Conservation (phyloP, 2,888 invertebrate species). For the Macrosoma leucophasiata region DNA sequence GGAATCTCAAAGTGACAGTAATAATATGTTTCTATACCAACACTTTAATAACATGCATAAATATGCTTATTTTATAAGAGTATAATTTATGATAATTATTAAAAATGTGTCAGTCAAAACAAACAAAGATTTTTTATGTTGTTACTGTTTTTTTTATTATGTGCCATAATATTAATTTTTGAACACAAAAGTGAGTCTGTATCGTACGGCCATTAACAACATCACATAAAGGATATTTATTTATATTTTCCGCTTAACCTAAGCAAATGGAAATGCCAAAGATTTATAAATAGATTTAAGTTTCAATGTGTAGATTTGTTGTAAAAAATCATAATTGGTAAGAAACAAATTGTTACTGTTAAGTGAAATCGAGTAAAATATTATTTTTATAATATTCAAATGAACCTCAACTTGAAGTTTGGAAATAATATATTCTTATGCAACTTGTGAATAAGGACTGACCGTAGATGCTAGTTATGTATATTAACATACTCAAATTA, state of each 20-base stretch:
- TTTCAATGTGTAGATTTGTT: conserved; percentile 46
- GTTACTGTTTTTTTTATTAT: conserved; percentile 21
- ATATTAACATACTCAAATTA: conserved; percentile 38
- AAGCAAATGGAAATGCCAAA: conserved; percentile 66
- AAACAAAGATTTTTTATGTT: conserved; percentile 5
- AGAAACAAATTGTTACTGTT: conserved; percentile 75
- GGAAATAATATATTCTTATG: conserved; percentile 53
- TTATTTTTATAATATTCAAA: conserved; percentile 65
- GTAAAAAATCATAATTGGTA: conserved; percentile 44
- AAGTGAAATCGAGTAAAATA: conserved; percentile 38
- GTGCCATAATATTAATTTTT: conserved; percentile 39
- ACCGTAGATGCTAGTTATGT: conserved; percentile 53
- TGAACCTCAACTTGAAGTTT: conserved; percentile 55
- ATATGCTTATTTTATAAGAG: conserved; percentile 18
- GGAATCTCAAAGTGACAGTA: conserved; percentile 63
- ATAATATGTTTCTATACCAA: conserved; percentile 70
- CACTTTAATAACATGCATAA: background rate
- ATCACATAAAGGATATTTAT: conserved; percentile 46
- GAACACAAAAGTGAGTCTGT: conserved; percentile 20
- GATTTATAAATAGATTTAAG: conserved; percentile 68
- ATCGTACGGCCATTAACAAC: conserved; percentile 32
- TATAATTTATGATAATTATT: conserved; percentile 1
- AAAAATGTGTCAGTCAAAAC: no score
- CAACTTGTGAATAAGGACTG: conserved; percentile 64
- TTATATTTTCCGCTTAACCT: conserved; percentile 43